phyloP scores from a whole-genome alignment of 1,140 invertebrate species.

The Periplaneta americana region DNA sequence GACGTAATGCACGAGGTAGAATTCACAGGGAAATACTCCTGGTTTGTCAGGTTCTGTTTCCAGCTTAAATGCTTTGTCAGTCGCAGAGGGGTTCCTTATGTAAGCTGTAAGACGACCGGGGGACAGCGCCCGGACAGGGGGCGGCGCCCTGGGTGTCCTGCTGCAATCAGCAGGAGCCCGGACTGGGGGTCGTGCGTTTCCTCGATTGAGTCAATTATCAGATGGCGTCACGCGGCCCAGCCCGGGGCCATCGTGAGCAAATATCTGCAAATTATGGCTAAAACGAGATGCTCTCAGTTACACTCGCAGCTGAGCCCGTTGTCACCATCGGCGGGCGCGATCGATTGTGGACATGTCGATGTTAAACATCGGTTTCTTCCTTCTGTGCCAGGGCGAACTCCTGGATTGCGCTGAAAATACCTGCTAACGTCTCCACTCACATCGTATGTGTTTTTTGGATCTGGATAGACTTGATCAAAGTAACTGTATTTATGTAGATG shows the following conservation, averaged over 20 bases:
- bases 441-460: too few relatives aligned
- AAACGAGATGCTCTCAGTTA: neutral
- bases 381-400: too few relatives aligned
- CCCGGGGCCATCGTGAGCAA: neutral
- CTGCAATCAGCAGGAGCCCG: neutral
- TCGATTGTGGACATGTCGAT: neutral
- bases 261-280: neutral
- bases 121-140: neutral
- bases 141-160: neutral
- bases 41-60: too few relatives aligned
- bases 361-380: neutral
- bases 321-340: too few relatives aligned
- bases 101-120: neutral
- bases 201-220: neutral
- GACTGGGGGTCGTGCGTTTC: neutral
- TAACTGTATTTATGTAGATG: too few relatives aligned
- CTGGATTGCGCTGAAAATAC: too few relatives aligned
- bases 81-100: neutral
- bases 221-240: neutral
- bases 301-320: neutral
- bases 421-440: too few relatives aligned
- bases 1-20: too few relatives aligned
- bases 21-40: too few relatives aligned
- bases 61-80: neutral
- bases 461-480: too few relatives aligned